These are phyloP conservation scores for Portunus trituberculatus DNA, from an alignment of 1,140 invertebrate genomes.

Conservation along the genomic window DNA sequence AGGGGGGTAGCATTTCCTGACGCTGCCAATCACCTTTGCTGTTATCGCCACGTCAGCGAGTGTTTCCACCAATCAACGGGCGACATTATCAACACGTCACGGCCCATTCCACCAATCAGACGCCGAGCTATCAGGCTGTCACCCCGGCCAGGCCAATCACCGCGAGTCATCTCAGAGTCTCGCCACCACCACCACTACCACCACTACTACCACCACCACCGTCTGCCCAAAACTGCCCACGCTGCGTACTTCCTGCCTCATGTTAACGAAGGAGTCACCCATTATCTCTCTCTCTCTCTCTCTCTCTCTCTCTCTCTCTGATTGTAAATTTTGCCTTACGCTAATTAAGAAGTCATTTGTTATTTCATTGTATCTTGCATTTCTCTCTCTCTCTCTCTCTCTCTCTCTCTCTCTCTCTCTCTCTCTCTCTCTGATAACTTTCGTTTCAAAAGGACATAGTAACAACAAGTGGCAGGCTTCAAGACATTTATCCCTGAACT, in stretches of 20 bases:
- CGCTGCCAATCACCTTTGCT: conserved; percentile 50
- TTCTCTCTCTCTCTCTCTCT: background rate
- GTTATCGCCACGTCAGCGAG: conserved; percentile 64
- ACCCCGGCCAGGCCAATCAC: conserved; percentile 52
- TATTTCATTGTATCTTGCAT: background rate
- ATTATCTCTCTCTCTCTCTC: conserved; percentile 29
- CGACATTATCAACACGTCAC: conserved; percentile 71
- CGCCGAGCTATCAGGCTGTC: conserved; percentile 67
- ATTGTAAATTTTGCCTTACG: no score
- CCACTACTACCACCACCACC: background rate
- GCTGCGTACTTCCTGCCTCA: no score
- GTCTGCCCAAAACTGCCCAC: no score
- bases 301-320: conserved; percentile 40
- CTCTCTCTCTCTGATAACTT: no score
- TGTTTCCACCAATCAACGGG: conserved; percentile 70
- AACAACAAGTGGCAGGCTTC: no score
- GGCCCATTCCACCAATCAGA: conserved; percentile 69
- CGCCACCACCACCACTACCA: conserved; percentile 16
- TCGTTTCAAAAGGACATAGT: no score
- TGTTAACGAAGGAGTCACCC: background rate
- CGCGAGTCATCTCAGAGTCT: conserved; percentile 45
- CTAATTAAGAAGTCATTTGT: no score
- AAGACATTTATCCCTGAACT: no score
- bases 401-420: no score
- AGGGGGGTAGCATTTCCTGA: conserved; percentile 31